Conservation (phyloP, 2,888 invertebrate genomes). For the Apomyelois bistriatella region DNA sequence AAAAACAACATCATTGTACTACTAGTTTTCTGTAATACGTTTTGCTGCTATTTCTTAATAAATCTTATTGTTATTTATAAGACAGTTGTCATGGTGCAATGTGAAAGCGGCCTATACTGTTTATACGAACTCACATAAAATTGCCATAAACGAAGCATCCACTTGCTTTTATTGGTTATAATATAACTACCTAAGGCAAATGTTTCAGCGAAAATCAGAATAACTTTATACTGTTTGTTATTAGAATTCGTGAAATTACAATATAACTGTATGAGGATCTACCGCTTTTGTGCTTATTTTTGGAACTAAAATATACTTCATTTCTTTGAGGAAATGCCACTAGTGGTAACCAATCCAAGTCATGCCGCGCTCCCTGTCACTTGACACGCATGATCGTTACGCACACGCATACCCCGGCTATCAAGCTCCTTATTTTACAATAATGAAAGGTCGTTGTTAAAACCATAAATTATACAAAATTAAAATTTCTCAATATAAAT, state of each 20-base stretch:
- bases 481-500: neutral
- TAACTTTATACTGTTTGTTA: slow-evolving; percentile 35
- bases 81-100: neutral
- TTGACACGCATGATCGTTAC: too few species aligned
- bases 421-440: too few species aligned
- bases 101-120: slow-evolving; percentile 27
- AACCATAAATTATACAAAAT: neutral
- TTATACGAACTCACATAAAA: slow-evolving; percentile 63
- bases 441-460: neutral
- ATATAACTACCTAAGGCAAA: slow-evolving; percentile 34
- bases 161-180: slow-evolving; percentile 59
- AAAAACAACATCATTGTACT: too few species aligned
- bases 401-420: too few species aligned
- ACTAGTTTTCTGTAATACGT: too few species aligned
- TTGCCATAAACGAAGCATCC: slow-evolving; percentile 58
- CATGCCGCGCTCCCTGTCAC: too few species aligned
- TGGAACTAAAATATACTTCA: too few species aligned
- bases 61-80: neutral
- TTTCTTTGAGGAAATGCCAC: too few species aligned
- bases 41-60: too few species aligned
- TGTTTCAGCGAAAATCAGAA: slow-evolving; percentile 44
- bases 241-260: slow-evolving; percentile 27
- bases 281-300: too few species aligned
- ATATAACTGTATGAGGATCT: neutral
- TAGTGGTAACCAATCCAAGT: too few species aligned